Conservation (phyloP, 1,140 invertebrate species). For the Drepana arcuata region DNA sequence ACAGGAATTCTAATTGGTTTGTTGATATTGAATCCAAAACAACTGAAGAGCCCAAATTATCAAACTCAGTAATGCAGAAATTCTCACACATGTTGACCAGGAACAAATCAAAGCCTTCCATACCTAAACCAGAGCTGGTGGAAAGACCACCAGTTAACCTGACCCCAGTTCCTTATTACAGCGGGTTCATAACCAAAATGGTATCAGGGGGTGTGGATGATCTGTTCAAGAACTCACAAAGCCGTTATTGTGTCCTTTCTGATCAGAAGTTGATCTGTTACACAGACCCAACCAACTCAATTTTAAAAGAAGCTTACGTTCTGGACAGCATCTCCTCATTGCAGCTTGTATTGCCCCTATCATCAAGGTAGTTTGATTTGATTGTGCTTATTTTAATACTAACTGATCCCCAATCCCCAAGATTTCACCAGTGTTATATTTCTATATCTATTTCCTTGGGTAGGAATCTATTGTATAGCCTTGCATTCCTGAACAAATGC, state of each 20-base stretch:
- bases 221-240: slow-evolving; percentile 53
- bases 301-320: slow-evolving; percentile 48
- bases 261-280: slow-evolving; percentile 60
- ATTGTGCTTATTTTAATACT: too few species aligned
- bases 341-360: slow-evolving; percentile 51
- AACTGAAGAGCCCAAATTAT: slow-evolving; percentile 25
- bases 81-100: slow-evolving; percentile 45
- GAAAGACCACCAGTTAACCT: slow-evolving; percentile 38
- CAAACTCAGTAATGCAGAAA: slow-evolving; percentile 40
- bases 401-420: too few species aligned
- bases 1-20: slow-evolving; percentile 44
- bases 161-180: slow-evolving; percentile 33
- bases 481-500: too few species aligned
- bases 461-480: too few species aligned
- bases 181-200: slow-evolving; percentile 46
- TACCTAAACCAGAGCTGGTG: slow-evolving; percentile 30
- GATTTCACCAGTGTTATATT: too few species aligned
- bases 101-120: slow-evolving; percentile 20
- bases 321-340: slow-evolving; percentile 50
- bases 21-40: slow-evolving; percentile 14
- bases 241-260: slow-evolving; percentile 45
- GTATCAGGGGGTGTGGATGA: slow-evolving; percentile 49
- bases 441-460: too few species aligned
- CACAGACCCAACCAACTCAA: slow-evolving; percentile 40
- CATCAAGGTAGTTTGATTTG: slow-evolving; percentile 46